These are phyloP conservation scores for Brachypteracias leptosomus DNA, from an alignment of 2,113 vertebrate species.

Conservation along the genomic window DNA sequence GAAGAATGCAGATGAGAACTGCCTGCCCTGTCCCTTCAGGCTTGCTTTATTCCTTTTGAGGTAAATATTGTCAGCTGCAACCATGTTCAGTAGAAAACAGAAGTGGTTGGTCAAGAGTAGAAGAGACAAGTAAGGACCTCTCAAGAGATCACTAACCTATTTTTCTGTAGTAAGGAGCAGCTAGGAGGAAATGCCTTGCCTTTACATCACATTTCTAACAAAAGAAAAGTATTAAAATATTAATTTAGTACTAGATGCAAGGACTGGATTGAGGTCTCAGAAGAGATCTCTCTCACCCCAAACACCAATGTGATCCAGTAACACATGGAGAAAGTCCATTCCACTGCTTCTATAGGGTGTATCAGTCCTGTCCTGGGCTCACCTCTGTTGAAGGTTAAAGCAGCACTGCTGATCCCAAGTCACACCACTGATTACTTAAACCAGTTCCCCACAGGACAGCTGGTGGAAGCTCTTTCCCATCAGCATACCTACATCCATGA, in stretches of 20 bases:
- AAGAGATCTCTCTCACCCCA: not conserved
- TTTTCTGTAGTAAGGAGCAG: not conserved
- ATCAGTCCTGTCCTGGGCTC: not conserved
- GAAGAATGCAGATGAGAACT: not conserved
- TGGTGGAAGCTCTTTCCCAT: not conserved
- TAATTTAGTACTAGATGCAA: not conserved
- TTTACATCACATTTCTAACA: not conserved
- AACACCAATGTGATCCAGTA: not conserved
- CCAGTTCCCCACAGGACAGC: not conserved
- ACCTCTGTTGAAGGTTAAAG: not conserved
- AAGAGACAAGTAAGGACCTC: slow-evolving; percentile 1
- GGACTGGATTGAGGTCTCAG: not conserved
- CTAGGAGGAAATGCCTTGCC: not conserved
- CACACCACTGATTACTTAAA: not conserved
- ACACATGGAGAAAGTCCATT: not conserved
- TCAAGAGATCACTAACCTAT: slow-evolving; percentile 22
- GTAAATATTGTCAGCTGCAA: not conserved
- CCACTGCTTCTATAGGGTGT: not conserved
- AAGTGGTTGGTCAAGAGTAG: not conserved
- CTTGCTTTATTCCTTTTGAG: not conserved
- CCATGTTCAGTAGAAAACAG: not conserved
- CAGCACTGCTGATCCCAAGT: not conserved
- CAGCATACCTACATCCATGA: not conserved
- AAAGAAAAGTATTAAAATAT: not conserved
- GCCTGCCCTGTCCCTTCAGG: not conserved